Percentiles rank a stretch among this genome's conserved stretches.
phyloP scores from a whole-genome alignment of 1,140 invertebrate species.

The Leptoteleia sp. region DNA sequence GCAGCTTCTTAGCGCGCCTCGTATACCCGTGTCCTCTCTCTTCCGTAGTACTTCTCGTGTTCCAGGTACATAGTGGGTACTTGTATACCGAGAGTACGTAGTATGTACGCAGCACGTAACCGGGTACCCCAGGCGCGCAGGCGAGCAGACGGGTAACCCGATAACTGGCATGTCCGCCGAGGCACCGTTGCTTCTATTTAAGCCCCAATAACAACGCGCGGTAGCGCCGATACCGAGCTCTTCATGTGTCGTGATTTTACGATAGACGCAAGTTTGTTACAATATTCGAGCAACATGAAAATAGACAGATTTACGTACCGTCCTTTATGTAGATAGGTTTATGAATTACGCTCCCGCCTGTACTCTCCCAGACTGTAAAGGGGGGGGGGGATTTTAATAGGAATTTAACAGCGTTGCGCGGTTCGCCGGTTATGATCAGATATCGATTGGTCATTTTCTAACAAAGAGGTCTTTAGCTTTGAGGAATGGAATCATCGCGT shows the following conservation, averaged over 20 bases:
- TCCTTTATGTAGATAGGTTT: conserved; percentile 41
- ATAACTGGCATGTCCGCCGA: conserved; percentile 76
- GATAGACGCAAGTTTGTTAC: conserved; percentile 55
- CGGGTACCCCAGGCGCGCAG: conserved; percentile 61
- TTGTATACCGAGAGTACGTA: conserved; percentile 60
- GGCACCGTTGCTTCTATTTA: conserved; percentile 75
- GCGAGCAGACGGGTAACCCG: conserved; percentile 70
- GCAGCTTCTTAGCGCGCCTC: conserved; percentile 46
- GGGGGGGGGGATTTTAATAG: conserved; percentile 23
- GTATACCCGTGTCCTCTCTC: conserved; percentile 36
- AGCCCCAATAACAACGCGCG: conserved; percentile 76
- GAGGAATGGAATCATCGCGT: neutral
- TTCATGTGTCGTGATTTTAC: conserved; percentile 60
- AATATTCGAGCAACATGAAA: conserved; percentile 57
- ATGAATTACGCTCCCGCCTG: conserved; percentile 45
- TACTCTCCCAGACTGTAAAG: neutral
- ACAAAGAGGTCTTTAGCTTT: conserved; percentile 16
- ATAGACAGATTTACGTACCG: conserved; percentile 48
- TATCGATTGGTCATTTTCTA: neutral
- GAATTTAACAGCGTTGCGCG: conserved; percentile 17
- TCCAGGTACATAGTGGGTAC: conserved; percentile 65
- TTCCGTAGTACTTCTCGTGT: conserved; percentile 49
- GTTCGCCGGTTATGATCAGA: conserved; percentile 24
- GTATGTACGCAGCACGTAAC: conserved; percentile 67
- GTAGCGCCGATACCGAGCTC: conserved; percentile 67